Percentiles rank a stretch among this genome's conserved stretches.
Conservation (phyloP, 2,888 invertebrate genomes). For the Drosophila nigritarsus region DNA sequence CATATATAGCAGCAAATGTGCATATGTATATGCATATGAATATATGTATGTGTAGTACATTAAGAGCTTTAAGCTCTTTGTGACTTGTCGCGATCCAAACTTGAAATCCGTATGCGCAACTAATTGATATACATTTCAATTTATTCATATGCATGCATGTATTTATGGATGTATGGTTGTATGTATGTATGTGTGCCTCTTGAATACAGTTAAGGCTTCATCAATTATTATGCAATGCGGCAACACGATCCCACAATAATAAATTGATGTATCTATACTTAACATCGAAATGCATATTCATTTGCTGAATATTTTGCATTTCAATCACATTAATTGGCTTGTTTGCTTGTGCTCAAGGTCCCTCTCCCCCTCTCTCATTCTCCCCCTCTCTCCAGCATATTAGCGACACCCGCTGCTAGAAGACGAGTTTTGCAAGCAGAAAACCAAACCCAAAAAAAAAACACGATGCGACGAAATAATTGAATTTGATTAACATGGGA, state of each 20-base stretch:
- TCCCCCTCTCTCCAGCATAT: not conserved
- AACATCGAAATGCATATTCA: slow-evolving; percentile 43
- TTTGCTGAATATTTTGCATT: slow-evolving; percentile 44
- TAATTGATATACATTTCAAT: slow-evolving; percentile 4
- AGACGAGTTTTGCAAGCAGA: slow-evolving; percentile 44
- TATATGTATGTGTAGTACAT: not conserved
- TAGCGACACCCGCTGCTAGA: slow-evolving; percentile 5
- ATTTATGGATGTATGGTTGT: not conserved
- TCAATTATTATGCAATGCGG: slow-evolving; percentile 32
- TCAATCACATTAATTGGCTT: slow-evolving; percentile 25
- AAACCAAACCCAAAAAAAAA: slow-evolving; percentile 24
- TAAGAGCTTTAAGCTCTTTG: not conserved
- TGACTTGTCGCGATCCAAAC: not conserved
- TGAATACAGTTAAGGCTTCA: slow-evolving; percentile 3
- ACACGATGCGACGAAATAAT: slow-evolving; percentile 62
- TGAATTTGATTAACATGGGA: slow-evolving; percentile 73
- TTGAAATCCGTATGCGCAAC: not conserved
- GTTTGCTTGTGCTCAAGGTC: slow-evolving; percentile 34
- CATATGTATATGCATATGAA: not conserved
- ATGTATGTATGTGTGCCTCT: not conserved
- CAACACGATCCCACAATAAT: slow-evolving; percentile 27
- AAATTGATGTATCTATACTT: slow-evolving; percentile 4
- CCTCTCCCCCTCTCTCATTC: not conserved
- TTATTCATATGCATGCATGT: not conserved
- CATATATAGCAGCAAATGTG: not conserved